Evolutionary conservation across 35 echinoderm and acorn worm genomes (phyloP), one percentile per base, ranked within the genome.

Genomic region (Patiria miniata): DNA sequence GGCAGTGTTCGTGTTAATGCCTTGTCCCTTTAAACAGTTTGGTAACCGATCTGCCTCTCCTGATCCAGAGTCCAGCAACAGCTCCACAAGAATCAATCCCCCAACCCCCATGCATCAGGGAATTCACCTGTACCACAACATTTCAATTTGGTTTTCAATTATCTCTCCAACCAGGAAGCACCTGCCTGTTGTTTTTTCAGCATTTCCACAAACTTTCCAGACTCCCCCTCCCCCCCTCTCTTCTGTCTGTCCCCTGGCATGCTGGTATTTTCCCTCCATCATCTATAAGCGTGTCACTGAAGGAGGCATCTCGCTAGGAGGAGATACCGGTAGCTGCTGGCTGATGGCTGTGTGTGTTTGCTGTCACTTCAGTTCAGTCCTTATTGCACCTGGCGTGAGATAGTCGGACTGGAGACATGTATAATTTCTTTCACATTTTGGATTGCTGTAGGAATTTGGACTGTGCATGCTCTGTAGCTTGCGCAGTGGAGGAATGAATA

Each of bases 301-400:
- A 73, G 65, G 65, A 73, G 14, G 26, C 8, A 36, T 23, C 34
- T 26, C 29, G 19, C 57, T 60, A n/a, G 42, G 42, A 47, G 42
- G 42, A 47, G 42, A 47, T 47, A 12, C 42, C 12, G 42, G 42
- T 47, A 47, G 42, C 42, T 47, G 42, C 42, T 47, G 12, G 65
- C 26, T 73, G 65, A 26, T 34, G 26, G 65, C 29, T 23, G 29
- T 73, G 65, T 73, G 65, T 73, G 65, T 34, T 73, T 28, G 65
- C 34, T 34, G 34, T 73, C 65, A 73, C 65, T 73, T 32, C 23
- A 73, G 65, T 73, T 73, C 26, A 73, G 65, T 26, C 65, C 65
- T 73, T 73, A 73, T 73, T 73, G 65, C 65, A 73, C 65, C 65
- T 73, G 65, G 65, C 65, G 26, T 73, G 65, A 73, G 65, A 73